phyloP scores from a whole-genome alignment of 2,797 vertebrate genomes.

The Heteromormyrus szaboi region DNA sequence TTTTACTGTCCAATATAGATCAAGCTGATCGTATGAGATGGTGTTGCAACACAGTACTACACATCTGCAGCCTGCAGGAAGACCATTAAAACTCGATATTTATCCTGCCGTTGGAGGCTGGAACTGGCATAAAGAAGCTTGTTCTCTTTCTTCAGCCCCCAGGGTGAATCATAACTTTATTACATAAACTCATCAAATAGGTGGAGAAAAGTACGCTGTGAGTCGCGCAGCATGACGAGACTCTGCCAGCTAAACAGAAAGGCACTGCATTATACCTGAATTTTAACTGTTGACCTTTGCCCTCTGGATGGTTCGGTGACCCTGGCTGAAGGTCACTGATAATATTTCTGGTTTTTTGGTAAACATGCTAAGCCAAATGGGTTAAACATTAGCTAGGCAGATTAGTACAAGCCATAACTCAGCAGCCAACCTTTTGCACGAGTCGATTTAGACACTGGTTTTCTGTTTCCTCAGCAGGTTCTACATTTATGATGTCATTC shows the following conservation, averaged over 20 bases:
- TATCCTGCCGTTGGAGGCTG: constrained; percentile 8
- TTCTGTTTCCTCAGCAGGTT: neutral
- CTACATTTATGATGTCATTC: neutral
- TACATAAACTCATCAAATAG: neutral
- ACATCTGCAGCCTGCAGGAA: constrained; percentile 3
- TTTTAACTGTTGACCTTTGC: constrained; percentile 50
- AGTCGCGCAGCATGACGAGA: neutral
- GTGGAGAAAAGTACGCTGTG: neutral
- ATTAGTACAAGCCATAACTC: constrained; percentile 23
- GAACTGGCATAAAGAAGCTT: neutral
- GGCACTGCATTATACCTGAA: constrained; percentile 22
- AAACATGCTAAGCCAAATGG: constrained; percentile 21
- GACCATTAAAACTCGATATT: neutral
- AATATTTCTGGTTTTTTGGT: constrained; percentile 35
- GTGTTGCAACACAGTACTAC: neutral
- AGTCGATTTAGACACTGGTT: neutral
- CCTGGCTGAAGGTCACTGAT: constrained; percentile 48
- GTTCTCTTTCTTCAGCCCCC: neutral
- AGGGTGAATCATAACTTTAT: neutral
- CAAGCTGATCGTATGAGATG: neutral
- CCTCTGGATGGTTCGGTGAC: constrained; percentile 45
- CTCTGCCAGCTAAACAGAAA: neutral
- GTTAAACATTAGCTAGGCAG: constrained; percentile 29
- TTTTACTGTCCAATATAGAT: neutral
- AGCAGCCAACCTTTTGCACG: neutral